Evolutionary conservation across 2,888 invertebrate genomes (phyloP), one percentile per base, ranked within the genome.

Genomic region (Ceratothoa steindachneri): DNA sequence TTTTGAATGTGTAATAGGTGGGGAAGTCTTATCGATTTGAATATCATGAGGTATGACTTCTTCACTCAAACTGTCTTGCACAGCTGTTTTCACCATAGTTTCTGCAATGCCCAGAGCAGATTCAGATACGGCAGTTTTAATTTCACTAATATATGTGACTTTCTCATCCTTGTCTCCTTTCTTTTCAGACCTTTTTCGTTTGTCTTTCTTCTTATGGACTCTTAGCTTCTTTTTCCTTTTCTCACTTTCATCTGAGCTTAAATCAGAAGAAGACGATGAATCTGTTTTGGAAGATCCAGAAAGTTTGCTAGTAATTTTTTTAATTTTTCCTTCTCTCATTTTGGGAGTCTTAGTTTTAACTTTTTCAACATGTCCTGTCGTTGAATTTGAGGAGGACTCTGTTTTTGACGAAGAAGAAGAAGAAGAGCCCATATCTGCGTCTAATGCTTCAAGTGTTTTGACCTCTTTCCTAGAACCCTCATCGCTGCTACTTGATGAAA

Each of bases 251-350:
- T 60, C 60, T n/a, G 24, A 2, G 24, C 60, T 60, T 2, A 24
- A 60, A 60, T 60, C 60, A 22, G 60, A 60, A 60, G 24, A 60
- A 24, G 60, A 24, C n/a, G n/a, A n/a, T n/a, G n/a, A n/a, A 24
- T 60, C 27, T 22, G 60, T 60, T 60, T 60, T 60, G 27, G 60
- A 60, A 60, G 60, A 60, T 22, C 60, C 60, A 60, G 60, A 60
- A 2, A 60, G 9, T 60, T 60, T 60, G 60, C 60, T 60, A 24
- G 24, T 12, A 60, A 22, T 12, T 7, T 60, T 60, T 60, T 60
- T 60, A 15, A 15, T 15, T 41, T 41, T 41, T 9, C 41, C 41
- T 9, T 41, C 41, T 41, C 41, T 41, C 24, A 24, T 22, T 60
- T 60, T 60, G 24, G n/a, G 60, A 22, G 60, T 60, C 9, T 60